Evolutionary conservation across 2,113 vertebrate species (phyloP).

Genomic region (Montifringilla adamsi): DNA sequence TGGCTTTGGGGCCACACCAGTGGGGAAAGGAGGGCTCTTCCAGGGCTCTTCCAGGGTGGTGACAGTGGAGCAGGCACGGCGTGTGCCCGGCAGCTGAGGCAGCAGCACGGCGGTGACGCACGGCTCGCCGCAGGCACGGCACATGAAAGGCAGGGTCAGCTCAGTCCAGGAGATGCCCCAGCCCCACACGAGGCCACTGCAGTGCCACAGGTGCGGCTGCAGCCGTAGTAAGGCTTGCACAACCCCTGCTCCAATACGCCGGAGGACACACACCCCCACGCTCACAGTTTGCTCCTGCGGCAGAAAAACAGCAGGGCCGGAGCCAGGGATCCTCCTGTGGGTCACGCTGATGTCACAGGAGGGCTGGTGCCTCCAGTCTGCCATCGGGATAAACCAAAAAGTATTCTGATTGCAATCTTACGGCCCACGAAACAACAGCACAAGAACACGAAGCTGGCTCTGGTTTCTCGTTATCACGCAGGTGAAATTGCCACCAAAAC

Average conservation of each 20-base stretch:
- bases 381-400: background rate
- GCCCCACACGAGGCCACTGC: background rate
- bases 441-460: background rate
- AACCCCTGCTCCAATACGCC: background rate
- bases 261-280: rapidly evolving
- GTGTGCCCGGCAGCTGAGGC: background rate
- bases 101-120: background rate
- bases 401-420: background rate
- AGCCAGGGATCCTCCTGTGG: background rate
- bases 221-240: background rate
- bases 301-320: background rate
- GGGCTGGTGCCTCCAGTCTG: background rate
- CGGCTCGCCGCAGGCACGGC: background rate
- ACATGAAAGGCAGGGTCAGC: background rate
- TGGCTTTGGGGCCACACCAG: background rate
- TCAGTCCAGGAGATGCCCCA: background rate
- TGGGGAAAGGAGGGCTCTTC: background rate
- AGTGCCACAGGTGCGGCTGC: background rate
- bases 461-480: background rate
- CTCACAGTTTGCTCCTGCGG: background rate
- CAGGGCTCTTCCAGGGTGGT: background rate
- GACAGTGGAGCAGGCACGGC: background rate
- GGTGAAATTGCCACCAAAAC: background rate
- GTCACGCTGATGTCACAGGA: rapidly evolving
- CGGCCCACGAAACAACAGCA: background rate